Conservation (phyloP, 2,797 vertebrate genomes). For the Acanthis flammea region DNA sequence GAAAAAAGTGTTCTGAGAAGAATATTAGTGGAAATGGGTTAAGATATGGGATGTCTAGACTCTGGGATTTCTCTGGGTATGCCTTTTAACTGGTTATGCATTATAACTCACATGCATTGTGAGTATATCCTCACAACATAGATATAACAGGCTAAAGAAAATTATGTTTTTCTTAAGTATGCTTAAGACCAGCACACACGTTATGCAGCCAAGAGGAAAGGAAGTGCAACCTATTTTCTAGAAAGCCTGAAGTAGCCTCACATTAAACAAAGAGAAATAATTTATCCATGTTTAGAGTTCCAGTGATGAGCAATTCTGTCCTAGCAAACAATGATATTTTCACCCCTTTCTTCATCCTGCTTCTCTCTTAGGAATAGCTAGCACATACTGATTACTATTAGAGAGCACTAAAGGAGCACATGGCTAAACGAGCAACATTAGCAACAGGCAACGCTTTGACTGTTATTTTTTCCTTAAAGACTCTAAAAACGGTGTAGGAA, state of each 20-base stretch:
- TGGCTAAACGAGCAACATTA: not conserved
- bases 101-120: not conserved
- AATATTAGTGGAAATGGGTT: not conserved
- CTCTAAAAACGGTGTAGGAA: not conserved
- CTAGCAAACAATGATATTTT: not conserved
- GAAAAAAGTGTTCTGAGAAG: not conserved
- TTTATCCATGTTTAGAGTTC: not conserved
- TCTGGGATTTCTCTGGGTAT: not conserved
- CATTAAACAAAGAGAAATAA: not conserved
- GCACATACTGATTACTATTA: not conserved
- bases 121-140: not conserved
- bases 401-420: not conserved
- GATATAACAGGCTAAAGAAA: not conserved
- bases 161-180: not conserved
- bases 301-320: not conserved
- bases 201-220: not conserved
- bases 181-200: not conserved
- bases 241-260: not conserved
- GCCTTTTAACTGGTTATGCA: not conserved
- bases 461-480: not conserved
- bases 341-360: not conserved
- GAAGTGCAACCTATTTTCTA: not conserved
- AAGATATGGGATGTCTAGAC: not conserved
- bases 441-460: not conserved
- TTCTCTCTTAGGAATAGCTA: not conserved